Evolutionary conservation across 2,797 vertebrate species (phyloP), one percentile per base, ranked within the genome.

Genomic region (Synaphobranchus kaupii): DNA sequence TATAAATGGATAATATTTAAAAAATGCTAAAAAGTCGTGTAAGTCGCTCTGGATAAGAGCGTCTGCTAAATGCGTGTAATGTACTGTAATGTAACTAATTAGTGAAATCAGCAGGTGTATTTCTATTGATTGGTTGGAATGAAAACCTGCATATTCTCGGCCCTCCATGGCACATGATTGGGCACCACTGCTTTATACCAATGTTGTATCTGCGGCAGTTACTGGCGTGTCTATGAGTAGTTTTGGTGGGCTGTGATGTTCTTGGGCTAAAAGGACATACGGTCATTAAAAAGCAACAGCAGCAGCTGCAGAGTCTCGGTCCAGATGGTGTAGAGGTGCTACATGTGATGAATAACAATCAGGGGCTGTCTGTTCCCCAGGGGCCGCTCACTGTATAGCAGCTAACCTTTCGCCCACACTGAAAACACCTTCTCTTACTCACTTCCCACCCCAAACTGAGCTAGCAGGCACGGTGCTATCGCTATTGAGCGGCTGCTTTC

Each of bases 301-400:
- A 73, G 22, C n/a, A 71, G 71, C 83, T 63, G 56, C 47, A 50
- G 31, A 85, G n/a, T 60, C 34, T 7, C 25, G 17, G 9, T 20
- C 48, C 68, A 39, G 44, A 17, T 48, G 47, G 68, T 22, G 47
- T 66, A 86, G 86, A 87, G 85, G 83, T 66, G 83, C 54, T 85
- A 85, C 71, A 44, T 85, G 88, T 87, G 78, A 58, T 83, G 91
- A 90, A 90, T 91, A 89, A 84, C 88, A 89, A 91, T 90, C 89
- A 90, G 85, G n/a, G 15, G 78, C 63, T 56, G 47, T 31, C 58
- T 39, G 22, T 28, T 80, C 39, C 58, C 66, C 76, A 15, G 71
- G 66, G 82, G 63, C 50, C 50, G 84, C 20, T 22, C 83, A 17
- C 25, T 15, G 50, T 58, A 15, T 60, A 82, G 2, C 12, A 25